Percentiles rank a stretch among this genome's conserved stretches.
These are phyloP conservation scores for Grallaria varia DNA, from an alignment of 2,113 vertebrate species.

Conservation along the genomic window DNA sequence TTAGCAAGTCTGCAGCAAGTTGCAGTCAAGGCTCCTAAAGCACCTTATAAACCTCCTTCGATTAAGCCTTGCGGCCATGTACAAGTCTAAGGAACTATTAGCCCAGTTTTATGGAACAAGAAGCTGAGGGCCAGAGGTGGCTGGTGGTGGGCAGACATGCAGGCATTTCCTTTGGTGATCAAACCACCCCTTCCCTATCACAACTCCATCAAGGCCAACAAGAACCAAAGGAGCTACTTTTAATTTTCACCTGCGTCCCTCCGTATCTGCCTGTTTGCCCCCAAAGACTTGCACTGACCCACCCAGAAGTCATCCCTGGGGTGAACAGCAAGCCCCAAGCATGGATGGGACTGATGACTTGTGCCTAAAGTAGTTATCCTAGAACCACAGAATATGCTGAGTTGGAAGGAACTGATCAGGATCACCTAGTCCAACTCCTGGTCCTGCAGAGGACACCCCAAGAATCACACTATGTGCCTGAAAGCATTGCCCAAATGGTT, in stretches of 20 bases:
- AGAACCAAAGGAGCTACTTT: not conserved
- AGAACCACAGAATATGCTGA: rapidly evolving
- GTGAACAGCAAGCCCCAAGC: not conserved
- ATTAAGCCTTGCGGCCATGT: not conserved
- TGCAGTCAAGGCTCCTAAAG: slow-evolving; percentile 38
- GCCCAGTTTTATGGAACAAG: not conserved
- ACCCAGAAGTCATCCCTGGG: not conserved
- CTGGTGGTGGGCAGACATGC: not conserved
- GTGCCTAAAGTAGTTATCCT: not conserved
- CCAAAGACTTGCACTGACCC: not conserved
- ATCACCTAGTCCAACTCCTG: not conserved
- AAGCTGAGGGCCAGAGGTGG: not conserved
- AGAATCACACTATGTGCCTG: not conserved
- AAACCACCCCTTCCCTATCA: rapidly evolving
- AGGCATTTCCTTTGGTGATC: not conserved
- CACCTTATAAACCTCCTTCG: slow-evolving; percentile 12
- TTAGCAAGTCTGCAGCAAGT: slow-evolving; percentile 48
- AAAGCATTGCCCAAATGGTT: not conserved
- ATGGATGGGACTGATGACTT: not conserved
- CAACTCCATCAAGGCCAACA: not conserved
- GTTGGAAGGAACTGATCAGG: not conserved
- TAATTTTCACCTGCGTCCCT: not conserved
- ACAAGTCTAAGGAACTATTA: not conserved
- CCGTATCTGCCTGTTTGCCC: not conserved
- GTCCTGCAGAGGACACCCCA: not conserved